A percentile compares a stretch with the other conserved stretches of the same genome.
These are phyloP conservation scores for Pantala flavescens DNA, from an alignment of 1,140 invertebrate genomes.

Conservation along the genomic window DNA sequence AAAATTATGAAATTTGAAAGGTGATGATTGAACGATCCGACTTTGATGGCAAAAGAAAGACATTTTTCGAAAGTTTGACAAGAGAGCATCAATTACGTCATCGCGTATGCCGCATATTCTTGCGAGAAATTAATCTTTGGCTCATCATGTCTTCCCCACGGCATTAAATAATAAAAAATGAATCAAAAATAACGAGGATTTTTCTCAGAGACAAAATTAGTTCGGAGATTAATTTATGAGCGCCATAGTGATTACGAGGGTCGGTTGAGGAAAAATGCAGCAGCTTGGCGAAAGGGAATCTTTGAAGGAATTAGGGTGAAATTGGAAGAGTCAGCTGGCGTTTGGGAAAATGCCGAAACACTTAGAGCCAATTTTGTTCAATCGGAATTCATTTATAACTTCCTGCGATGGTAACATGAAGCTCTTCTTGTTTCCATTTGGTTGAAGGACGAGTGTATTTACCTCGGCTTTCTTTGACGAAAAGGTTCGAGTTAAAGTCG, in stretches of 20 bases:
- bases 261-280: not conserved
- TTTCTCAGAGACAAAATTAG: not conserved
- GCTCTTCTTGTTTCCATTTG: too few relatives aligned
- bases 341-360: not conserved
- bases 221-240: not conserved
- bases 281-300: not conserved
- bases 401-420: too few relatives aligned
- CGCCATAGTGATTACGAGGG: not conserved
- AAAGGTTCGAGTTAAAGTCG: too few relatives aligned
- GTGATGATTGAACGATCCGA: not conserved
- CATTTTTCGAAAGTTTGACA: not conserved
- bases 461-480: too few relatives aligned
- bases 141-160: not conserved
- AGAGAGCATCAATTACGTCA: slow-evolving; percentile 1
- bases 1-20: not conserved
- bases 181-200: not conserved
- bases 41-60: not conserved
- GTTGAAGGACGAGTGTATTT: too few relatives aligned
- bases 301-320: not conserved
- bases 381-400: too few relatives aligned
- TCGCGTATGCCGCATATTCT: not conserved
- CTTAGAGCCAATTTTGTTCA: not conserved
- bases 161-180: not conserved
- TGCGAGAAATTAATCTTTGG: not conserved
- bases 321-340: not conserved